Conservation (phyloP, 2,797 vertebrate species). For the Mormyrus hasselquistii region DNA sequence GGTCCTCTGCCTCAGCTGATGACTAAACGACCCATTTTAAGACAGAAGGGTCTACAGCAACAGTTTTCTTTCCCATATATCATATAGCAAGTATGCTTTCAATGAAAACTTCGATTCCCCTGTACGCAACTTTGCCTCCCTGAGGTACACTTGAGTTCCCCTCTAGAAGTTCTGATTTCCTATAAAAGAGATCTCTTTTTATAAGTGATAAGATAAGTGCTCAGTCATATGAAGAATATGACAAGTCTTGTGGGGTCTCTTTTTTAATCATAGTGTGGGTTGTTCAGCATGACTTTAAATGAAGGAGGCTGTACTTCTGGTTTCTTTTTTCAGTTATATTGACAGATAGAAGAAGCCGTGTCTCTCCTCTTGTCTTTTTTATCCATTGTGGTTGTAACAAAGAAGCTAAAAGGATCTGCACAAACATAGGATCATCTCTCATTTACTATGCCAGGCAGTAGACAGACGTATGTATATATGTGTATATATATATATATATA, state of each 20-base stretch:
- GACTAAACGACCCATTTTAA: background rate
- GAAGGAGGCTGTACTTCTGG: conserved; percentile 29
- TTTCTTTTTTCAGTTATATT: conserved; percentile 65
- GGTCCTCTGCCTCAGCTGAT: background rate
- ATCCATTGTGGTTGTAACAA: conserved; percentile 34
- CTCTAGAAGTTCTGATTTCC: conserved; percentile 61
- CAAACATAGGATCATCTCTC: conserved; percentile 39
- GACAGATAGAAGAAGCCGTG: conserved; percentile 32
- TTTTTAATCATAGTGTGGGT: conserved; percentile 40
- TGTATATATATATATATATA: too few species aligned
- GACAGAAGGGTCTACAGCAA: conserved; percentile 30
- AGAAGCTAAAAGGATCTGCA: conserved; percentile 30
- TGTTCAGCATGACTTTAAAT: conserved; percentile 33
- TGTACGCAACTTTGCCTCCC: conserved; percentile 53
- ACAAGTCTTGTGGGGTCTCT: conserved; percentile 32
- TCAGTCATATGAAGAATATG: conserved; percentile 42
- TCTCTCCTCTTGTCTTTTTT: conserved; percentile 45
- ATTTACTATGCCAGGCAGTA: conserved; percentile 35
- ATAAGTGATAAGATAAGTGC: conserved; percentile 50
- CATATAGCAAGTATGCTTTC: conserved; percentile 32
- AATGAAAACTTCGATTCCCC: conserved; percentile 42
- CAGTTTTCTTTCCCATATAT: conserved; percentile 34
- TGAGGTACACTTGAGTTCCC: conserved; percentile 61
- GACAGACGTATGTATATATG: conserved; percentile 37
- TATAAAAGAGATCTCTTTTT: conserved; percentile 58